Base-by-base conservation (phyloP, 2,888 invertebrate species). In the Plagiodera versicolora region DNA sequence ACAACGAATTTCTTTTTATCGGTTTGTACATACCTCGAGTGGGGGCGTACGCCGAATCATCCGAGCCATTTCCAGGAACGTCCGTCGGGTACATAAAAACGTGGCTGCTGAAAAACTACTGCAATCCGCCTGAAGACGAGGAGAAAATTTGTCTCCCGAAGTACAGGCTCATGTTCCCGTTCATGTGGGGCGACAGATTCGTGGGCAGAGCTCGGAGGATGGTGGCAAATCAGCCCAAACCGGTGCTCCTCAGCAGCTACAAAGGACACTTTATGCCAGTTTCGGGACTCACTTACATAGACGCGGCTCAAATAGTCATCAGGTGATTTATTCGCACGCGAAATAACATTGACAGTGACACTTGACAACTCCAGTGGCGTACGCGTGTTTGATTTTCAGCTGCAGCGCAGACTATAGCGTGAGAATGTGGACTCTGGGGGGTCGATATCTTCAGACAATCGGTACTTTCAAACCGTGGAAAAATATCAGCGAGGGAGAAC, bases 51-150 rank as follows among this genome's bases (percentile, higher is more conserved):
- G 80, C 83, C 60, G 94, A n/a, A n/a, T 24, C 4, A 6, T 24
- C 24, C 24, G 3, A 5, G 24, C 24, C 4, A n/a, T 51, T 51
- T 51, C 1, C 16, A 82, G 83, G 83, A 8, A 81, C 83, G 59
- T 86, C 88, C 0, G 80, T 83, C 60, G 94, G 94, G 1, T 92
- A 92, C 73, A 83, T 94, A 55, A 93, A 92, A 81, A 85, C 88
- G 17, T 94, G 92, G 92, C 83, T 89, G 47, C 82, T 94, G 75
- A 82, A 80, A 54, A 88, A 91, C 76, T 93, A 85, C 71, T 85
- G 87, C 74, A 35, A 79, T 77, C 46, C 63, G 14, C 44, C 63
- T 9, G 67, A 82, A 75, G 83, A 82, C n/a, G 70, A 84, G 77
- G 81, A 80, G 30, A 81, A 83, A 70, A 79, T 89, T 58, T 83